phyloP scores from a whole-genome alignment of 2,113 vertebrate genomes.

The Ictalurus furcatus region DNA sequence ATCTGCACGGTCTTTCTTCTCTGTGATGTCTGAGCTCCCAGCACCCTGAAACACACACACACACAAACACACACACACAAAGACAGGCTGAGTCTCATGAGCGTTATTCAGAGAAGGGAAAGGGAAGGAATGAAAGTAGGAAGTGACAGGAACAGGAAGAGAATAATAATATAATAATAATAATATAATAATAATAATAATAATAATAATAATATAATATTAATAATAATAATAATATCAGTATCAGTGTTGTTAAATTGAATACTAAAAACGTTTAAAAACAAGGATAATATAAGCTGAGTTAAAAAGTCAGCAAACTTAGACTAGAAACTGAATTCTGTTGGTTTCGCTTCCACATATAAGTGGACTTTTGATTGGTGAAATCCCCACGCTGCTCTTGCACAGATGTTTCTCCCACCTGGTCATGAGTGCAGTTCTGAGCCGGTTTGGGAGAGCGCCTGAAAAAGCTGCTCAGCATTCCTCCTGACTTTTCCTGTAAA shows the following conservation, averaged over 20 bases:
- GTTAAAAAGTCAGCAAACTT: background rate
- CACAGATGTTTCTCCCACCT: conserved; percentile 51
- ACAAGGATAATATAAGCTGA: background rate
- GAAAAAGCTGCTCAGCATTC: conserved; percentile 21
- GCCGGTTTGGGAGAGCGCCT: conserved; percentile 6
- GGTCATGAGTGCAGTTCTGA: conserved; percentile 8
- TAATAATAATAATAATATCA: background rate
- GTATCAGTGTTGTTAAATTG: background rate
- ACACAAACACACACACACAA: background rate
- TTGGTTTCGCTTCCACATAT: background rate
- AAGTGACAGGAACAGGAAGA: background rate
- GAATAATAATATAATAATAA: background rate
- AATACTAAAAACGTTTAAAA: background rate
- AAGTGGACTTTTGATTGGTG: background rate
- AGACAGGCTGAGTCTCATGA: no score
- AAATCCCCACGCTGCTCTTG: background rate
- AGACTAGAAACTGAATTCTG: background rate
- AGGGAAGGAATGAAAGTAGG: background rate
- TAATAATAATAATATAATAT: background rate
- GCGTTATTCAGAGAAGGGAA: background rate
- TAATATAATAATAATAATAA: background rate
- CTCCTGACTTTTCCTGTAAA: conserved; percentile 14
- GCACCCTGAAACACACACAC: conserved; percentile 56
- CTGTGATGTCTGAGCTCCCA: conserved; percentile 47
- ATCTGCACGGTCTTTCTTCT: conserved; percentile 51